Base-by-base conservation (phyloP, 1,140 invertebrate species). In the Goniozus legneri region DNA sequence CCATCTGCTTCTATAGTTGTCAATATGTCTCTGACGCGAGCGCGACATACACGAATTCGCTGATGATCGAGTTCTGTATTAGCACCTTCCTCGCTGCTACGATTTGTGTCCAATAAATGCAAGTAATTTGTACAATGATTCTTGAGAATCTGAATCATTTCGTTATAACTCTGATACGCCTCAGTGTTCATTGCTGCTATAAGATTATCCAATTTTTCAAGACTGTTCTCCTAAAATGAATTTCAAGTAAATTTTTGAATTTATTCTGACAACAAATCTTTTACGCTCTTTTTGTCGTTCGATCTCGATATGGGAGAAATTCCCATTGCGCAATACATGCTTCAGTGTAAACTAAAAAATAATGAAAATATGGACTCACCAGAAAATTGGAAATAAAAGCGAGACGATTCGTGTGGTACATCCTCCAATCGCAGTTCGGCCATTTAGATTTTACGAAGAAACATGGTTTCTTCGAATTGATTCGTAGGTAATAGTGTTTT, bases 381-480 rank as follows among this genome's bases (percentile, higher is more conserved):
- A 76, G 57, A 44, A 60, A 67, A 4, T 60, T 44, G 4, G 56
- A 64, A 24, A 75, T 68, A 33, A 50, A 65, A 2, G 32, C 27
- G 8, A 76, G 60, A 44, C 47, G 57, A 46, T 76, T 76, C 20
- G 57, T 61, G 35, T 75, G 75, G 20, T 52, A 46, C 19, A 65
- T 66, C 31, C 73, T 60, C 68, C 71, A 74, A 33, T 75, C 65
- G 4, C 69, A 42, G 45, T 76, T 74, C 2, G 72, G 72, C 73
- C 72, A 76, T 53, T 62, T 65, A 6, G 71, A 75, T 52, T 63
- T 75, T 15, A 76, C 60, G 49, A 67, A 65, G 45, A 73, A 47
- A 21, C 69, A 75, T 6, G 72, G 72, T 52, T 75, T 76, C 20
- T 58, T 68, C 1, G 64, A 66, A 40, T 63, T 69, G 16, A 74